phyloP scores from a whole-genome alignment of 1,140 invertebrate genomes.

The Anthonomus grandis region DNA sequence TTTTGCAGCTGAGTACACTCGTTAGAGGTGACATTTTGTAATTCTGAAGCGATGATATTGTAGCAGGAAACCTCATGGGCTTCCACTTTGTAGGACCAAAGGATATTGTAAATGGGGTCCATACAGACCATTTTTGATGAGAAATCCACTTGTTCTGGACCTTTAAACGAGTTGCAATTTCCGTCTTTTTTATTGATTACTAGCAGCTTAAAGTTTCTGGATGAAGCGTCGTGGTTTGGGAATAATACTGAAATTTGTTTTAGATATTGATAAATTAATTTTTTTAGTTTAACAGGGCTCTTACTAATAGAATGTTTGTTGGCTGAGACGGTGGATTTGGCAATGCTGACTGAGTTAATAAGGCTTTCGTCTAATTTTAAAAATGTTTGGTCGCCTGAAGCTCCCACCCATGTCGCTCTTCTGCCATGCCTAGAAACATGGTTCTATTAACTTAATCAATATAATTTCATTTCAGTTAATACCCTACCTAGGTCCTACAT shows the following conservation, averaged over 20 bases:
- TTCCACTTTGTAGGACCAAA: conserved; percentile 77
- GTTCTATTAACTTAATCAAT: neutral
- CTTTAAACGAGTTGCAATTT: conserved; percentile 75
- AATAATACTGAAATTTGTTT: conserved; percentile 68
- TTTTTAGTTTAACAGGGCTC: too few relatives aligned
- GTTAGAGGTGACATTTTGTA: conserved; percentile 31
- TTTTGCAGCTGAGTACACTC: conserved; percentile 2
- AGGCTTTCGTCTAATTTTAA: conserved; percentile 89
- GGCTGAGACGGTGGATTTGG: conserved; percentile 82
- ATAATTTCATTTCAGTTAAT: neutral
- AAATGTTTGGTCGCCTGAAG: conserved; percentile 93
- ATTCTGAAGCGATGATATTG: conserved; percentile 74
- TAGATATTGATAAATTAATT: too few relatives aligned
- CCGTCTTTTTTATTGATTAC: conserved; percentile 83
- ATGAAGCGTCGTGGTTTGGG: conserved; percentile 64
- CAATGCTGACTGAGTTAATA: conserved; percentile 84
- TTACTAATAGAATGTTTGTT: conserved; percentile 82
- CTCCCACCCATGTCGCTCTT: conserved; percentile 89
- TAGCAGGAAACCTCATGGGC: conserved; percentile 73
- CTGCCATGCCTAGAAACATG: conserved; percentile 58
- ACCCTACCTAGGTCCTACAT: conserved; percentile 61
- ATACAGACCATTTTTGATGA: conserved; percentile 71
- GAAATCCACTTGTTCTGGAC: conserved; percentile 75
- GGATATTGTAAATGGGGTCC: conserved; percentile 83
- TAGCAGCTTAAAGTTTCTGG: conserved; percentile 72